Conservation (phyloP, 2,888 invertebrate species). For the Liopterus haemorrhoidalis region DNA sequence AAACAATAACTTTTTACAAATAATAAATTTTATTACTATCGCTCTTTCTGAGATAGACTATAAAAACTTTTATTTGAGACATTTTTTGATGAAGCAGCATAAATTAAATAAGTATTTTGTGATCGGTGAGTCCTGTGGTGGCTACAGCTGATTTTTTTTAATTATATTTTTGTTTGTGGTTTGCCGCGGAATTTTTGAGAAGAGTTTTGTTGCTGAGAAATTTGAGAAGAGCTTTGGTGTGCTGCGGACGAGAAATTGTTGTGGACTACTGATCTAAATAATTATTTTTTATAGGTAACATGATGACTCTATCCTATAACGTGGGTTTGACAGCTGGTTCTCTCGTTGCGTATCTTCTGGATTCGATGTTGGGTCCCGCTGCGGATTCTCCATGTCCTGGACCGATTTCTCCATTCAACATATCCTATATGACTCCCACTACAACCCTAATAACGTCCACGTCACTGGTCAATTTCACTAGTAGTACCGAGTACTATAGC, state of each 20-base stretch:
- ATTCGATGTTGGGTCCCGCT: conserved; percentile 42
- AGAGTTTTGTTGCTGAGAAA: too few species aligned
- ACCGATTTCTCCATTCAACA: conserved; percentile 16
- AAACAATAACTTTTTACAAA: too few species aligned
- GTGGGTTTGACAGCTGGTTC: conserved; percentile 81
- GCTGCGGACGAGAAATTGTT: conserved; percentile 1
- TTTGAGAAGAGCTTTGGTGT: not conserved
- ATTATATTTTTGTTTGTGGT: too few species aligned
- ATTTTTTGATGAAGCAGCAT: too few species aligned
- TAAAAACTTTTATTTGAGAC: too few species aligned
- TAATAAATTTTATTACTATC: too few species aligned
- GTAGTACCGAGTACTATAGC: conserved; percentile 6
- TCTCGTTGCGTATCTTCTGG: conserved; percentile 72
- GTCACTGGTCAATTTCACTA: conserved; percentile 23
- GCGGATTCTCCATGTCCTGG: conserved; percentile 37
- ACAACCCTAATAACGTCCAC: conserved; percentile 26
- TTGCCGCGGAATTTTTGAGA: too few species aligned
- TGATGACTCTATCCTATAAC: conserved; percentile 90
- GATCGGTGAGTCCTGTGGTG: too few species aligned
- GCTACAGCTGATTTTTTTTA: too few species aligned
- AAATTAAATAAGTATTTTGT: too few species aligned
- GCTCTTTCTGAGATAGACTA: too few species aligned
- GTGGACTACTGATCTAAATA: not conserved
- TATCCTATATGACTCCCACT: conserved; percentile 18
- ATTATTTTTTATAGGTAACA: conserved; percentile 60